Percentiles rank a stretch among this genome's conserved stretches.
Conservation (phyloP, 2,797 vertebrate species). For the Petrocephalus schoutedeni region DNA sequence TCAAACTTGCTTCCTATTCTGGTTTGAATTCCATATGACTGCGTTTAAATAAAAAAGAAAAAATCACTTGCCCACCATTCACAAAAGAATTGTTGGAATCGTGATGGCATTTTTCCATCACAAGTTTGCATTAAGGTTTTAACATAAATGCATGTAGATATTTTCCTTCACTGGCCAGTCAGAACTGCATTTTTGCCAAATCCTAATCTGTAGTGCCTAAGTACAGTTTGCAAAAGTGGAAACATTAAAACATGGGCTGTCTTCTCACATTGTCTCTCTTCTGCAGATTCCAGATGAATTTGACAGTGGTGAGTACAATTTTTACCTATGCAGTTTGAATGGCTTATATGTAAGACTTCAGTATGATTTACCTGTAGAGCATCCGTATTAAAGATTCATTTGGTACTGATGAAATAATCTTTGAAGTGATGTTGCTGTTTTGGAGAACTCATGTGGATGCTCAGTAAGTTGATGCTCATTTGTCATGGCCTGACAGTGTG, state of each 20-base stretch:
- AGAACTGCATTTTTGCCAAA: not conserved
- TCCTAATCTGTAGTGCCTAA: not conserved
- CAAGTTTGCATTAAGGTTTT: not conserved
- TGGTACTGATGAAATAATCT: not conserved
- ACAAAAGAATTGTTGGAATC: not conserved
- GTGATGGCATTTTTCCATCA: not conserved
- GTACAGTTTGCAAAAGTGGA: not conserved
- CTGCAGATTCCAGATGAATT: conserved; percentile 84
- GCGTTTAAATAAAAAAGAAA: not conserved
- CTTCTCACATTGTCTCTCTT: conserved; percentile 26
- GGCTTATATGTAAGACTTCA: not conserved
- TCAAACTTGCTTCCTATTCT: not conserved
- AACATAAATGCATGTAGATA: not conserved
- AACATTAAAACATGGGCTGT: not conserved
- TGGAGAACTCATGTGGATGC: not conserved
- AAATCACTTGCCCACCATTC: not conserved
- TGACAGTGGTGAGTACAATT: conserved; percentile 73
- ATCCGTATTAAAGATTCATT: no score
- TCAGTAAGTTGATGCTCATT: not conserved
- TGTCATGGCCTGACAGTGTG: not conserved
- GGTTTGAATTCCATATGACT: not conserved
- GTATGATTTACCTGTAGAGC: not conserved
- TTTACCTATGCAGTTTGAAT: not conserved
- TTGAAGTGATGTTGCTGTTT: not conserved
- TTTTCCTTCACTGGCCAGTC: not conserved